Base-by-base conservation (phyloP, 2,797 vertebrate genomes). In the Sebastes dallii region DNA sequence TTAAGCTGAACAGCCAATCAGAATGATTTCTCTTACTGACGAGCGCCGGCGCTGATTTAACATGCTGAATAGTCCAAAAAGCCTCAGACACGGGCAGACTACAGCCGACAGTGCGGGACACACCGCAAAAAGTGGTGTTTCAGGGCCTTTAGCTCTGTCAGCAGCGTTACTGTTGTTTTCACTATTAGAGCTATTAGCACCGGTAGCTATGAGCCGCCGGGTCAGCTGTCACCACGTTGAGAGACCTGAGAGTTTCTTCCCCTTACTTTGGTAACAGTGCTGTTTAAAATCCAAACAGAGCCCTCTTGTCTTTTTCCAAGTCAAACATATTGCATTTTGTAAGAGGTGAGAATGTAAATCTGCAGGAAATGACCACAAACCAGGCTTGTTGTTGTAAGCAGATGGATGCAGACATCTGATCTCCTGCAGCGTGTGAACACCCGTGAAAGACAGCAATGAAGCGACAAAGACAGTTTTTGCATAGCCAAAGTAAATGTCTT, bases 401-500 rank as follows among this genome's bases (percentile, higher is more conserved):
- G 85, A 83, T 83, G 77, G 80, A 81, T 70, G 56, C 81, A 46
- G 89, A 81, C 75, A 83, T 81, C 82, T 88, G 81, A 89, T 79
- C 61, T 77, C 75, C 56, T 66, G 81, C 72, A 78, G 67, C 64
- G 75, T 81, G 84, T 62, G 68, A 86, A 83, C 3, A 14, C 70
- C 78, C 75, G 60, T 67, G 75, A 77, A 77, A 52, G 75, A 74
- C 73, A 18, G 75, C 64, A 68, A 50, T 39, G 74, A 59, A 54
- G 52, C 71, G 36, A 25, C 4, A 22, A 42, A 50, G 39, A 60
- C 56, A 29, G 62, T 39, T 34, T 66, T 72, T 55, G 50, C 61
- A 24, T 36, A 7, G 24, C 8, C n/a, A 50, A 46, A 78, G 58
- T 58, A 65, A 24, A 80, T 72, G n/a, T 24, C 54, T 0, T 55